A percentile compares a stretch with the other conserved stretches of the same genome.
Conservation (phyloP, 1,140 invertebrate genomes). For the Apis mellifera region DNA sequence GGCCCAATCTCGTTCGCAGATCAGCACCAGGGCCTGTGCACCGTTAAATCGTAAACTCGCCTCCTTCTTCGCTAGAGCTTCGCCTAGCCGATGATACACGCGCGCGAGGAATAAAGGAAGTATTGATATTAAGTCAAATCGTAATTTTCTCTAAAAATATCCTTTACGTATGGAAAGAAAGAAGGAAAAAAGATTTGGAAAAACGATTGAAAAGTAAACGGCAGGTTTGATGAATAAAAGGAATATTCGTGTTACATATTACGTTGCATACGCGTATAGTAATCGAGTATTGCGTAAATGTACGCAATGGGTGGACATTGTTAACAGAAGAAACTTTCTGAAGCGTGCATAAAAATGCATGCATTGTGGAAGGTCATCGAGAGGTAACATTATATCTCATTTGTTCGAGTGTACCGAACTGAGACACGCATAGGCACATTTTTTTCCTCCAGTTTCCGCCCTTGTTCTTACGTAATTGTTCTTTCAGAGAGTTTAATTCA, state of each 20-base stretch:
- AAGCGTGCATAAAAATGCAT: constrained; percentile 58
- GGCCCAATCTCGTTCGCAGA: constrained; percentile 52
- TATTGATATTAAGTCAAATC: too few species aligned
- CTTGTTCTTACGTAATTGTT: constrained; percentile 44
- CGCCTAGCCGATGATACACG: too few species aligned
- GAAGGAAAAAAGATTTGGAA: too few species aligned
- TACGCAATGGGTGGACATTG: neutral
- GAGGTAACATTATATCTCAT: constrained; percentile 66
- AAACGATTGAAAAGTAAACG: too few species aligned
- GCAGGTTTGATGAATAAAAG: too few species aligned
- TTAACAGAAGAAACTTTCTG: constrained; percentile 57
- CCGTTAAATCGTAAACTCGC: constrained; percentile 42
- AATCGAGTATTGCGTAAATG: constrained; percentile 14
- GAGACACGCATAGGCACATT: constrained; percentile 50
- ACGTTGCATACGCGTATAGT: too few species aligned
- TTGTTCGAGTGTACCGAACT: constrained; percentile 66
- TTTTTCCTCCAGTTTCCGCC: constrained; percentile 63
- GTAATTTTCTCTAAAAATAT: too few species aligned
- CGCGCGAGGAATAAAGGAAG: too few species aligned
- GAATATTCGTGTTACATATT: too few species aligned
- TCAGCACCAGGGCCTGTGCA: constrained; percentile 35
- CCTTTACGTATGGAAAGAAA: too few species aligned
- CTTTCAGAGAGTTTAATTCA: neutral
- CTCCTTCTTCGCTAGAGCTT: neutral
- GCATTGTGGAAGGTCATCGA: constrained; percentile 57